phyloP scores from a whole-genome alignment of 2,888 invertebrate species.

The Mechanitis messenoides region DNA sequence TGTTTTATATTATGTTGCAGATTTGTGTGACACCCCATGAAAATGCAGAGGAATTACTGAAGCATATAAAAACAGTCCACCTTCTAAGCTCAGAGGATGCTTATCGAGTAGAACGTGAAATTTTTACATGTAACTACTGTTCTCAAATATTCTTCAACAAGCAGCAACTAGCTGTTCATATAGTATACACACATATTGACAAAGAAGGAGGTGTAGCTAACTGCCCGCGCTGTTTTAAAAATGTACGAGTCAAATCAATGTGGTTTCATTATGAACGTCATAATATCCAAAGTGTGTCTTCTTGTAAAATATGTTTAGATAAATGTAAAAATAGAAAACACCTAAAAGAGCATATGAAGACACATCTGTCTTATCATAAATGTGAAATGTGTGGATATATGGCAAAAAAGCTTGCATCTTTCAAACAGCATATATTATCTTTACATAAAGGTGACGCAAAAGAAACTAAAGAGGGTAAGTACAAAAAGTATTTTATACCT shows the following conservation, averaged over 20 bases:
- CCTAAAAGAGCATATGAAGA: background rate
- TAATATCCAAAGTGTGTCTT: background rate
- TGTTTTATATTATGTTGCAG: background rate
- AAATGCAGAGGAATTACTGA: conserved; percentile 1
- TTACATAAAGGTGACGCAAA: background rate
- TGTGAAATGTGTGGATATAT: conserved; percentile 6
- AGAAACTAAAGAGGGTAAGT: background rate
- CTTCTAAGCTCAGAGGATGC: background rate
- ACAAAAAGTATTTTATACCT: conserved; percentile 4
- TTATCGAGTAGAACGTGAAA: background rate
- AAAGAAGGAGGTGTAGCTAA: background rate
- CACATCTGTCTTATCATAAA: background rate
- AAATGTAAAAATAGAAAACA: conserved; percentile 5
- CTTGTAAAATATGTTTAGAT: conserved; percentile 1
- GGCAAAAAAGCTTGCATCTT: background rate
- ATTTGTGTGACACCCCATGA: background rate
- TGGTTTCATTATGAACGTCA: background rate
- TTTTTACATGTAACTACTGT: background rate
- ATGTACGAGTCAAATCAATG: background rate
- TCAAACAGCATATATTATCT: background rate
- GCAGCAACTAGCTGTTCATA: conserved; percentile 2
- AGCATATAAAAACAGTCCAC: conserved; percentile 1
- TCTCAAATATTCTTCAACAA: conserved; percentile 5
- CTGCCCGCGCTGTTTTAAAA: background rate
- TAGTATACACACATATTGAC: background rate